Evolutionary conservation across 2,888 invertebrate genomes (phyloP).

Genomic region (Mythimna loreyi): DNA sequence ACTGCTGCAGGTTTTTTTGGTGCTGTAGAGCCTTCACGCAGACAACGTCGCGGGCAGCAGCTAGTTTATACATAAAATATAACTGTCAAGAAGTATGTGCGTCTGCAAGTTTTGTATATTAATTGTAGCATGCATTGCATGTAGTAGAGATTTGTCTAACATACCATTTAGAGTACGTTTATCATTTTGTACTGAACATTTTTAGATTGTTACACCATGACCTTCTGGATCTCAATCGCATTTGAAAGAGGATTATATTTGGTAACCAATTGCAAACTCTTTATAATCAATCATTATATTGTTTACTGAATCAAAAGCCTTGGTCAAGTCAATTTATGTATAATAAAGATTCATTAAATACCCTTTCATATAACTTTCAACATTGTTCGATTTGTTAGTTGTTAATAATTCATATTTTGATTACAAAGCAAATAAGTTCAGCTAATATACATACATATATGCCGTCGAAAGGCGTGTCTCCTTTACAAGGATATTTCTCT

Average conservation of each 20-base stretch:
- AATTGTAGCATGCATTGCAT: neutral
- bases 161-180: constrained; percentile 10
- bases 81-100: neutral
- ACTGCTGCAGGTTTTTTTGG: too few species aligned
- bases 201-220: constrained; percentile 17
- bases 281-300: constrained; percentile 16
- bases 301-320: constrained; percentile 22
- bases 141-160: neutral
- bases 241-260: constrained; percentile 24
- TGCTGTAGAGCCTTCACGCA: too few species aligned
- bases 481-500: too few species aligned
- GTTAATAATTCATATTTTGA: constrained; percentile 23
- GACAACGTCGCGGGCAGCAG: too few species aligned
- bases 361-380: constrained; percentile 8
- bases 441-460: constrained; percentile 15
- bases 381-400: constrained; percentile 7
- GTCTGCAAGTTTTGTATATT: neutral
- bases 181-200: constrained; percentile 5
- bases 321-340: constrained; percentile 3
- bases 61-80: too few species aligned
- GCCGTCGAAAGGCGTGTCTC: too few species aligned
- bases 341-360: constrained; percentile 9
- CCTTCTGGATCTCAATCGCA: constrained; percentile 15
- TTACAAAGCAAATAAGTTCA: constrained; percentile 49
- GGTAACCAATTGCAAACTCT: neutral